phyloP scores from a whole-genome alignment of 2,797 vertebrate genomes.

The Gallinago solitaria region DNA sequence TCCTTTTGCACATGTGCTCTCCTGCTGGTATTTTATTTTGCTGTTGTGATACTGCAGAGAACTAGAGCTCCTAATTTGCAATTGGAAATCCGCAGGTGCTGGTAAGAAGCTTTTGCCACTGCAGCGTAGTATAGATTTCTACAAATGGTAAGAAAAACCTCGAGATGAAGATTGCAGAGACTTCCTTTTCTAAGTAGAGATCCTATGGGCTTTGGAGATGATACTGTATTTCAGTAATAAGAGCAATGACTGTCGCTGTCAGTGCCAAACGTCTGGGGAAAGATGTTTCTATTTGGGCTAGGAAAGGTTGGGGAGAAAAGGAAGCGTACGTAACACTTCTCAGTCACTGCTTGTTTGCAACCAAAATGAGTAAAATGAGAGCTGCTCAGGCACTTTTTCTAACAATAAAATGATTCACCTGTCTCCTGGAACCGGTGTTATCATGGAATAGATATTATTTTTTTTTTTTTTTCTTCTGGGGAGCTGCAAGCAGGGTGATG shows the following conservation, averaged over 20 bases:
- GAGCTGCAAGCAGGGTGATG: background rate
- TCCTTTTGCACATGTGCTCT: background rate
- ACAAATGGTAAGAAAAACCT: background rate
- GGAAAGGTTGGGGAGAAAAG: background rate
- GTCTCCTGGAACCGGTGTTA: background rate
- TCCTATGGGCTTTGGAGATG: background rate
- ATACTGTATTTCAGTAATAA: background rate
- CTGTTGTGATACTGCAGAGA: background rate
- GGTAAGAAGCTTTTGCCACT: background rate
- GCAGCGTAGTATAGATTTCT: background rate
- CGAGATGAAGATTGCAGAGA: background rate
- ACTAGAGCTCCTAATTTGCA: background rate
- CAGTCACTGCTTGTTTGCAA: background rate
- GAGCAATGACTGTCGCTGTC: background rate
- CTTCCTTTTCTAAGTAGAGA: background rate
- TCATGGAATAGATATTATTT: background rate
- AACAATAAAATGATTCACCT: background rate
- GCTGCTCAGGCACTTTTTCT: background rate
- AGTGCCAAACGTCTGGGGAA: background rate
- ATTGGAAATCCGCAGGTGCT: slow-evolving; percentile 5
- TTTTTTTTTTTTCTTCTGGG: background rate
- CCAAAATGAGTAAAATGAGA: background rate
- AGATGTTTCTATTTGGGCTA: background rate
- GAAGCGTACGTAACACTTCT: background rate
- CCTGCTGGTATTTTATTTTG: slow-evolving; percentile 21